Base-by-base conservation (phyloP, 2,888 invertebrate genomes). In the Choreutis nemorana region DNA sequence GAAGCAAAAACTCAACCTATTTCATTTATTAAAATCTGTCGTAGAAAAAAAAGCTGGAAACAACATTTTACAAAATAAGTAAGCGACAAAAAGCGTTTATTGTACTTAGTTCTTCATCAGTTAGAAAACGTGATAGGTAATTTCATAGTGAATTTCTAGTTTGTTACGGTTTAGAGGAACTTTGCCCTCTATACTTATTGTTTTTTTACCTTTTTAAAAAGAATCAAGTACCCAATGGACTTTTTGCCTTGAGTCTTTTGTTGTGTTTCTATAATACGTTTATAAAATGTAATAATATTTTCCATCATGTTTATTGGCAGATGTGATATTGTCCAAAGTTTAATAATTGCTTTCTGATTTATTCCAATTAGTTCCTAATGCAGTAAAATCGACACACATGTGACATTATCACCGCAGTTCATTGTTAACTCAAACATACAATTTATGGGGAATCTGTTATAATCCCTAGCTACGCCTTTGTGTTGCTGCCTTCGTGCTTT, bases 331-430 rank as follows among this genome's bases (percentile, higher is more conserved):
- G n/a, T 23, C 51, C 52, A 62, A 65, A n/a, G n/a, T n/a, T n/a
- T 62, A 66, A 66, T 60, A 48, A 51, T 51, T 42, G 49, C 55
- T 56, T 68, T 66, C 67, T 64, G 60, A 59, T 71, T 75, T 66
- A 66, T 71, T 58, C 55, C 77, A 75, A 78, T 78, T 78, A 78
- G 77, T 78, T 71, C 67, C 72, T 62, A 77, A 71, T 57, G 68
- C 64, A 62, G 61, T 65, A 65, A 64, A 66, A 66, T 60, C 53
- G 57, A 60, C 56, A 53, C 73, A 71, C 73, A 77, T 75, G 72
- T 53, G 75, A 68, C 72, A 71, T 65, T 72, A 68, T 68, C 66
- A 65, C 63, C 66, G 71, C 77, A 77, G 73, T 78, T 70, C 47
- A 42, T 45, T 52, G 50, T 55, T 65, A 71, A 68, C 73, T 73